These are phyloP conservation scores for Malurus melanocephalus DNA, from an alignment of 2,113 vertebrate genomes.

Conservation along the genomic window DNA sequence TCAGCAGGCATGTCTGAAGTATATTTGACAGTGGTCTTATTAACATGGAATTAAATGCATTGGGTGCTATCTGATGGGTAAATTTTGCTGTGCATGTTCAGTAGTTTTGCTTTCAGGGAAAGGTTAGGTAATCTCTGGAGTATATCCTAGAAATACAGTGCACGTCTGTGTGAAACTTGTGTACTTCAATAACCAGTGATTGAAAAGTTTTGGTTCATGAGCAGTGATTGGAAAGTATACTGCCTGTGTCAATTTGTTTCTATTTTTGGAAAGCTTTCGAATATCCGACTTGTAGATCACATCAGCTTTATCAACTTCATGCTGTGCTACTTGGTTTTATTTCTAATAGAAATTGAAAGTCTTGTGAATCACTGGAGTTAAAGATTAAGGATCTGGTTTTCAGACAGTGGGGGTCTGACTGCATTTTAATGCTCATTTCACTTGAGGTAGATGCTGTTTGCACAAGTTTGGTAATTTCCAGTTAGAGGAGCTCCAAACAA, in stretches of 20 bases:
- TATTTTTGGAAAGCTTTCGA: constrained; percentile 10
- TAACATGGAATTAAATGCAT: background rate
- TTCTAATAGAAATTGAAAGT: background rate
- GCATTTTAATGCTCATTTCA: background rate
- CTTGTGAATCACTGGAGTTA: background rate
- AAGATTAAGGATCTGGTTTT: background rate
- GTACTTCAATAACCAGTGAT: background rate
- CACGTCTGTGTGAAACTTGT: background rate
- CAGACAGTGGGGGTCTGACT: background rate
- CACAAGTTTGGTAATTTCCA: background rate
- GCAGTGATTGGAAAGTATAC: background rate
- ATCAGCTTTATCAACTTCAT: background rate
- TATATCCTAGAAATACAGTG: background rate
- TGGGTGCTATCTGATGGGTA: background rate
- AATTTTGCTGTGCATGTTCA: background rate
- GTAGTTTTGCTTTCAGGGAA: background rate
- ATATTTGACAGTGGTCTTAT: background rate
- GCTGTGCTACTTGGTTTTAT: background rate
- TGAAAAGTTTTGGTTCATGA: background rate
- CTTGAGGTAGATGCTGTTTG: background rate
- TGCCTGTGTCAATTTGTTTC: background rate
- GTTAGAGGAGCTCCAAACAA: background rate
- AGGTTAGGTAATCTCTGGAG: background rate
- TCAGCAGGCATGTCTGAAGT: background rate
- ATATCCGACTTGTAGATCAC: background rate